A percentile compares a stretch with the other conserved stretches of the same genome.
Conservation (phyloP, 1,140 invertebrate genomes). For the Pteromalus puparum region DNA sequence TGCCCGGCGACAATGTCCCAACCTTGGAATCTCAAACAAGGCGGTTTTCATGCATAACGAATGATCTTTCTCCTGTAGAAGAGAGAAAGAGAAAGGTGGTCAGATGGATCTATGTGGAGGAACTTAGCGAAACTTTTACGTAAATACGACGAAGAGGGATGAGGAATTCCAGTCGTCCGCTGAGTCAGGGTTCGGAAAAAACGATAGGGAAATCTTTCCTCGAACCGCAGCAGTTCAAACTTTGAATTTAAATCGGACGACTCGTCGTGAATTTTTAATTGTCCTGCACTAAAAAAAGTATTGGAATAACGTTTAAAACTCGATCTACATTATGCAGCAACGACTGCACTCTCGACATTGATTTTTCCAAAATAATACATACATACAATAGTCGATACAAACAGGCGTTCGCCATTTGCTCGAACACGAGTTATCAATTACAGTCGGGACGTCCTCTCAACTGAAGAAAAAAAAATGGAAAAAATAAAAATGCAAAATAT, state of each 20-base stretch:
- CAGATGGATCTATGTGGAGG: too few species aligned
- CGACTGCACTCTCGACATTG: too few species aligned
- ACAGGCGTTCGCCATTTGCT: background rate
- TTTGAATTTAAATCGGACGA: background rate
- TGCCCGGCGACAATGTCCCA: background rate
- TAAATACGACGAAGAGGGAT: background rate
- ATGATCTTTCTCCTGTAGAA: background rate
- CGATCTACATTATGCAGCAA: too few species aligned
- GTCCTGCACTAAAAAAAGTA: too few species aligned
- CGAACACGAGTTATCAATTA: background rate
- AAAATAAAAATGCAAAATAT: slow-evolving; percentile 7
- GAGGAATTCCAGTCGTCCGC: background rate
- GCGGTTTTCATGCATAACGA: slow-evolving; percentile 24
- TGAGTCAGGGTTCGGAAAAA: background rate
- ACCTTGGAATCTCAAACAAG: slow-evolving; percentile 21
- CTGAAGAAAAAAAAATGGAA: background rate
- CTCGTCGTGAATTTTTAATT: too few species aligned
- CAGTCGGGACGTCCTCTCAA: background rate
- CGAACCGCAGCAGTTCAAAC: background rate
- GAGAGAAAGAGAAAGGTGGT: background rate
- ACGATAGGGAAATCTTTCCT: background rate
- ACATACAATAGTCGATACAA: too few species aligned
- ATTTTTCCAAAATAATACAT: too few species aligned
- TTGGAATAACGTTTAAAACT: too few species aligned
- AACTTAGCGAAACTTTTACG: background rate